These are phyloP conservation scores for Neolamprologus hecqui DNA, from an alignment of 2,113 vertebrate species.

Conservation along the genomic window DNA sequence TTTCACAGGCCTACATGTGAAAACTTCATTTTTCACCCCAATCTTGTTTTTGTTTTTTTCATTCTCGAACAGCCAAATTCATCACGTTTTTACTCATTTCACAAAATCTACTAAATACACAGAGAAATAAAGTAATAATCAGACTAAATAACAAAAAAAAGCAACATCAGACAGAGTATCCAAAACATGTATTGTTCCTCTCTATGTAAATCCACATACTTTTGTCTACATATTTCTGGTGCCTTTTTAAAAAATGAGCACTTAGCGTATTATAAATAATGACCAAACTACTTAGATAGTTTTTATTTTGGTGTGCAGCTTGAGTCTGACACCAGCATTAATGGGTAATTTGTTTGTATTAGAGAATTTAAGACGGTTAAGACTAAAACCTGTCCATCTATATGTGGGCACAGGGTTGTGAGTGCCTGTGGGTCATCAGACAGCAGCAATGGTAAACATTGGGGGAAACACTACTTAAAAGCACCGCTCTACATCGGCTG, in stretches of 20 bases:
- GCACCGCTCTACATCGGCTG: constrained; percentile 24
- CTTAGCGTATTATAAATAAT: background rate
- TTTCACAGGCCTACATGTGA: background rate
- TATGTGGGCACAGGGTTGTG: background rate
- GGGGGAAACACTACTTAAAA: constrained; percentile 32
- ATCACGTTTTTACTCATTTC: background rate
- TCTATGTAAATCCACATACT: background rate
- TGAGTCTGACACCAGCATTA: background rate
- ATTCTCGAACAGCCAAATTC: background rate
- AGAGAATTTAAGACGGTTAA: background rate
- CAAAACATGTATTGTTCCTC: rapidly evolving
- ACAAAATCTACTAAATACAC: background rate
- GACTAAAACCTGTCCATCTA: background rate
- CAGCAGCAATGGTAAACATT: background rate
- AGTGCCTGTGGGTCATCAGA: constrained; percentile 5
- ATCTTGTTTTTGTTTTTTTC: rapidly evolving
- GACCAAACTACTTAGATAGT: background rate
- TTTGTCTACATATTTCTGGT: background rate
- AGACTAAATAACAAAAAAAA: rapidly evolving
- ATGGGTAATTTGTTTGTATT: background rate
- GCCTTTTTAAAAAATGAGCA: background rate
- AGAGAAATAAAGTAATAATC: rapidly evolving
- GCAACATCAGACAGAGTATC: background rate
- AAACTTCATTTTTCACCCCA: background rate
- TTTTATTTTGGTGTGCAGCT: background rate